These are phyloP conservation scores for Antedon mediterranea DNA, from an alignment of 53 echinoderm and acorn worm genomes.

Conservation along the genomic window DNA sequence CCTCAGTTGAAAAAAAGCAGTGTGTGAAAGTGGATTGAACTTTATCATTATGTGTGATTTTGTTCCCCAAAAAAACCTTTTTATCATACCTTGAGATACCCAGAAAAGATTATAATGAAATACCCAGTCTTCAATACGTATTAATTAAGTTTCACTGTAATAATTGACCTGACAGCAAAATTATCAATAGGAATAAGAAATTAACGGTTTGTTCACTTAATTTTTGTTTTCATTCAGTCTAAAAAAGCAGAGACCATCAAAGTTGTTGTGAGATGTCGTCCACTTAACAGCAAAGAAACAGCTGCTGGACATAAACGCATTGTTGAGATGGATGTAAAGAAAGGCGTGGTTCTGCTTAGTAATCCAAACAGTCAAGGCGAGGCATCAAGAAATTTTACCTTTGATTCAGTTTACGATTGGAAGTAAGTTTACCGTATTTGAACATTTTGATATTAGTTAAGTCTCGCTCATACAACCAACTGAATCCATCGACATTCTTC, in stretches of 20 bases:
- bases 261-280: slow-evolving; percentile 93
- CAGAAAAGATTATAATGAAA: too few species aligned
- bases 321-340: slow-evolving; percentile 81
- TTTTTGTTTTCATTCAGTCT: slow-evolving; percentile 37
- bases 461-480: background rate
- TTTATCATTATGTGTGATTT: too few species aligned
- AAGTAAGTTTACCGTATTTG: slow-evolving; percentile 66
- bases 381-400: slow-evolving; percentile 74
- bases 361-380: slow-evolving; percentile 56
- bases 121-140: too few species aligned
- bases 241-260: slow-evolving; percentile 91
- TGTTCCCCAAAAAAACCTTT: too few species aligned
- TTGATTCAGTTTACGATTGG: slow-evolving; percentile 95
- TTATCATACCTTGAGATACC: too few species aligned
- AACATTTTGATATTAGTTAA: background rate
- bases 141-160: too few species aligned
- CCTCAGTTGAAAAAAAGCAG: too few species aligned
- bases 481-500: too few species aligned
- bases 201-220: too few species aligned
- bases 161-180: too few species aligned
- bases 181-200: too few species aligned
- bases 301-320: slow-evolving; percentile 36
- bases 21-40: too few species aligned
- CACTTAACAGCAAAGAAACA: slow-evolving; percentile 77
- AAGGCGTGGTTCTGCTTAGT: slow-evolving; percentile 51